Conservation (phyloP, 2,888 invertebrate species). For the Chrysolina oricalcia region DNA sequence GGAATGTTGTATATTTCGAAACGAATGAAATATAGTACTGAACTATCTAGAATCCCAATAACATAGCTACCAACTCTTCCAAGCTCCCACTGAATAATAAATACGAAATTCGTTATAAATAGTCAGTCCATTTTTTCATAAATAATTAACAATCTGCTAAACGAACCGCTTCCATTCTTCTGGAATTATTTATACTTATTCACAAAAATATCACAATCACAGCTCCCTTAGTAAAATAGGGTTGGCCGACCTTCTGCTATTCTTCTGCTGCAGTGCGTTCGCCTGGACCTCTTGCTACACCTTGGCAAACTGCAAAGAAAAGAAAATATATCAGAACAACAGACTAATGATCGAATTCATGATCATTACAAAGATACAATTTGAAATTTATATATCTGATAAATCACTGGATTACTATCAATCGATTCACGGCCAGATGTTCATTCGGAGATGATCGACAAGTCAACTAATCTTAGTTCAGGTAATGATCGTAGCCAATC, state of each 20-base stretch:
- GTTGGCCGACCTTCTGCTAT: constrained; percentile 50
- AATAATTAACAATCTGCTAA: constrained; percentile 62
- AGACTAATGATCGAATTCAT: neutral
- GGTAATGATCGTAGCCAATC: no score
- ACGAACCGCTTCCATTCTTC: neutral
- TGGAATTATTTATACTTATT: constrained; percentile 62
- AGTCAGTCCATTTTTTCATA: constrained; percentile 62
- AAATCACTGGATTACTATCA: no score
- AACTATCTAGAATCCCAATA: neutral
- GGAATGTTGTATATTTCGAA: no score
- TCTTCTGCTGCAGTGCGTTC: constrained; percentile 47
- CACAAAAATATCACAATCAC: constrained; percentile 69
- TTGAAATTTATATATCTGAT: no score
- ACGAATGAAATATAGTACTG: no score
- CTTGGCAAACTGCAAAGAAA: constrained; percentile 65
- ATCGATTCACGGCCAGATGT: no score
- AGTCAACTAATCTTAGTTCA: no score
- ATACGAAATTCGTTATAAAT: constrained; percentile 62
- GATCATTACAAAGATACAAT: no score
- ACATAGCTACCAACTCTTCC: neutral
- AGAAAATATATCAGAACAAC: constrained; percentile 45
- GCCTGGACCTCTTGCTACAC: constrained; percentile 57
- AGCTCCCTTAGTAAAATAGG: constrained; percentile 56
- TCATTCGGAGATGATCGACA: no score
- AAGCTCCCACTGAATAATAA: neutral